phyloP scores from a whole-genome alignment of 2,113 vertebrate species.

The Oreochromis niloticus region DNA sequence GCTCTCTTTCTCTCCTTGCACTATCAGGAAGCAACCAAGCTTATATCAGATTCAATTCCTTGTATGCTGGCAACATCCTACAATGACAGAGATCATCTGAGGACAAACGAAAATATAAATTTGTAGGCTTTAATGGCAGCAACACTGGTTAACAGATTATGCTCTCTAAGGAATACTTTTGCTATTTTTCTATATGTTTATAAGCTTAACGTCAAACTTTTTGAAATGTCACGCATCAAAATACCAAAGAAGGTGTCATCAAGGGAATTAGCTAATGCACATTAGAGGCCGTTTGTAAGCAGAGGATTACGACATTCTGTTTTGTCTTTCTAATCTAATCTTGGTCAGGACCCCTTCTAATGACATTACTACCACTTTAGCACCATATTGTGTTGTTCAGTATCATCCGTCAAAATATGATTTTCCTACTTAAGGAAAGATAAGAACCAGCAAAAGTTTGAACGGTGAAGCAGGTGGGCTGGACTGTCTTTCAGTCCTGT shows the following conservation, averaged over 20 bases:
- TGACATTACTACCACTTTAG: background rate
- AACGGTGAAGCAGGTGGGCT: background rate
- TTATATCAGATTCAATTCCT: constrained; percentile 26
- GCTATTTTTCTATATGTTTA: background rate
- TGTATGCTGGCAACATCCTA: background rate
- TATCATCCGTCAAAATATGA: background rate
- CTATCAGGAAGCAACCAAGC: constrained; percentile 10
- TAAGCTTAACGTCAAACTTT: background rate
- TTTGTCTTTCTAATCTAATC: constrained; percentile 46
- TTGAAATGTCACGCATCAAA: background rate
- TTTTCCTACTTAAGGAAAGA: background rate
- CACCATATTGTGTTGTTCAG: background rate
- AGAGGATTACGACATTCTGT: background rate
- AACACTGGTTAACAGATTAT: background rate
- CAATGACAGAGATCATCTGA: background rate
- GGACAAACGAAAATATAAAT: background rate
- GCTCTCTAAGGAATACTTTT: background rate
- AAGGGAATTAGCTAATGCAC: background rate
- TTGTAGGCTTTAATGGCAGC: background rate
- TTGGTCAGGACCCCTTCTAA: background rate
- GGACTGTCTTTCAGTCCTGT: background rate
- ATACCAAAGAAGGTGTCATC: background rate
- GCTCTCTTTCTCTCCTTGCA: constrained; percentile 32
- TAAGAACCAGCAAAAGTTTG: background rate
- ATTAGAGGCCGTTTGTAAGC: background rate